Conservation (phyloP, 2,888 invertebrate genomes). For the Tenthredo notha region DNA sequence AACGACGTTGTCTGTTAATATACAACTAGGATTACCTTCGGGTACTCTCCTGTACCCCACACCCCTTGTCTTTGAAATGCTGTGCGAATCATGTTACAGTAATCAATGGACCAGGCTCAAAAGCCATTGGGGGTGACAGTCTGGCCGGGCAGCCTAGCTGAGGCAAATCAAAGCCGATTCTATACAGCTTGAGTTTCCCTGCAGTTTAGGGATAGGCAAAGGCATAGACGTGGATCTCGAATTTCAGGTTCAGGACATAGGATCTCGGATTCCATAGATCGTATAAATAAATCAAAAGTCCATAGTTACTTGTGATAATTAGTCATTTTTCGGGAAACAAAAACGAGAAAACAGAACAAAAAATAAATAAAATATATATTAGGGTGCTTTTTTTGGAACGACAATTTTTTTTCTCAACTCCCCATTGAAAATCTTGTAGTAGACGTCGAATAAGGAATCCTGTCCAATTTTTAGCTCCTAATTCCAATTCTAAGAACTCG, state of each 20-base stretch:
- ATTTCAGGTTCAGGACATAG: too few relatives aligned
- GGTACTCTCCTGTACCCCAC: constrained; percentile 26
- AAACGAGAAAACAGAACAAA: background rate
- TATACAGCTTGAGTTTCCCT: background rate
- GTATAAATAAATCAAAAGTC: background rate
- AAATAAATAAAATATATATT: too few relatives aligned
- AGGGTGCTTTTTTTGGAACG: too few relatives aligned
- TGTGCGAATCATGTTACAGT: constrained; percentile 47
- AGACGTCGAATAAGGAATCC: too few relatives aligned
- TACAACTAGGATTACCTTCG: constrained; percentile 38
- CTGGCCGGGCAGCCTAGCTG: background rate
- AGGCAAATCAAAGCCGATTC: constrained; percentile 35
- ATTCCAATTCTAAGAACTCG: too few relatives aligned
- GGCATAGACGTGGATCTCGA: background rate
- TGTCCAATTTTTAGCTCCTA: too few relatives aligned
- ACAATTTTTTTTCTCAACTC: too few relatives aligned
- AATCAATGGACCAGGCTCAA: constrained; percentile 47
- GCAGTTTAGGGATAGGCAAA: background rate
- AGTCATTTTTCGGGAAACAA: too few relatives aligned
- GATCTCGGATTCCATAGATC: background rate
- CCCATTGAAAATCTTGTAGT: too few relatives aligned
- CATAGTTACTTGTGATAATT: background rate
- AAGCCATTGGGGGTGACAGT: constrained; percentile 26
- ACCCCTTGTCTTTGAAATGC: constrained; percentile 47
- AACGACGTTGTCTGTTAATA: constrained; percentile 38